Base-by-base conservation (phyloP, 2,888 invertebrate genomes). In the Hedychridium roseum region DNA sequence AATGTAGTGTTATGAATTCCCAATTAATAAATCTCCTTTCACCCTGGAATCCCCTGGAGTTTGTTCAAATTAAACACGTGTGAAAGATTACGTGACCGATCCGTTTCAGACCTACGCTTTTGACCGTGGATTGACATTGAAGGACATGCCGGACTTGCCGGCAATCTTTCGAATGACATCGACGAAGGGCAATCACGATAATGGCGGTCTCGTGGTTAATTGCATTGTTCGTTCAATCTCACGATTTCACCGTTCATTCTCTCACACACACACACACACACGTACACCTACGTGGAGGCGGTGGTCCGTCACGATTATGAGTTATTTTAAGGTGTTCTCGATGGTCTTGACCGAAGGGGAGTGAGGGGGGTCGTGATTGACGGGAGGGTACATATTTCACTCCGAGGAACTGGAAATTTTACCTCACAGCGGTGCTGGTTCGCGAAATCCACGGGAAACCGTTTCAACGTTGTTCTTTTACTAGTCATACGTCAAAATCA, bases 121-220 rank as follows among this genome's bases (percentile, higher is more conserved):
- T 6, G 1, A n/a, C 3, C 9, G 28, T 28, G 11, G 12, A 14
- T 28, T 14, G 14, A 28, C 11, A 23, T 9, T 23, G 23, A 23
- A 9, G 14, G 11, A 27, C 27, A 27, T 11, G 27, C 27, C 12
- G 12, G 12, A 15, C 23, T 37, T 37, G 18, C 17, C 15, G 32
- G 16, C 4, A 18, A 14, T 12, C 6, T 12, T 37, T 11, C 21
- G 11, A 37, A 12, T 23, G 14, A 23, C 21, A 37, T 6, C 16
- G 11, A 7, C 12, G 27, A 2, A 27, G 26, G 12, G 14, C 41
- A 53, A 43, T 42, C 21, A 6, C 21, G 11, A 14, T 63, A 52
- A 59, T 42, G 51, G 36, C 50, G 37, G 36, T 30, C 35, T n/a
- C 36, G 39, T 46, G 56, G 56, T 63, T 58, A 63, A 62, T 63